Evolutionary conservation across 2,797 vertebrate species (phyloP), one percentile per base, ranked within the genome.

Genomic region (Orestias chungarensis): DNA sequence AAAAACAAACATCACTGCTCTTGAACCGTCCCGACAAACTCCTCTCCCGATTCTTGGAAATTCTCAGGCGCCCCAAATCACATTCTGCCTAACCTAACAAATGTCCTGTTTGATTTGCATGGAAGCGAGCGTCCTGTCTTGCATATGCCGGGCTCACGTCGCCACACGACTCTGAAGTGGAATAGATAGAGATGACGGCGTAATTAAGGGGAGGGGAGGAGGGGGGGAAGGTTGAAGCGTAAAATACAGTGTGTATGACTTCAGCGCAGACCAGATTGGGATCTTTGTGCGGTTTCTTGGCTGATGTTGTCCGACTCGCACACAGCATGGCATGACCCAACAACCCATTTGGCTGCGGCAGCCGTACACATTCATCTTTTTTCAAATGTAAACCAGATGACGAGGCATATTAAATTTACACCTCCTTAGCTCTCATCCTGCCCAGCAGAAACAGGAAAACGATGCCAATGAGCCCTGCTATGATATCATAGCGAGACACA

Each of bases 371-470:
- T 70, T 42, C 71, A 74, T 64, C 76, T 79, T 59, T 84, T n/a
- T 86, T 71, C 52, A 74, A 70, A 85, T 82, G 82, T 79, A 59
- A 86, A 91, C 88, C 85, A 87, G 73, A 88, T 88, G 87, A 90
- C 85, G 78, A 84, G 89, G 91, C 77, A 75, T 83, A 88, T 92
- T 92, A 89, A 88, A 92, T 93, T 92, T 88, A 87, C 94, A 93
- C 90, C 91, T 94, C 86, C 74, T 86, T 86, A 89, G 82, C 74
- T 87, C 86, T 78, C 80, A 64, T 85, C 83, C 80, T 82, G 76
- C 83, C 76, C 80, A 86, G 72, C 71, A 74, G 79, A 80, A 86
- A 74, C 76, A 43, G 72, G 76, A 76, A 85, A 81, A 68, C 59
- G 49, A 81, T 87, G 88, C 83, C 88, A 90, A 81, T 57, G 77